Conservation (phyloP, 2,888 invertebrate genomes). For the Chaitophorus viminalis region DNA sequence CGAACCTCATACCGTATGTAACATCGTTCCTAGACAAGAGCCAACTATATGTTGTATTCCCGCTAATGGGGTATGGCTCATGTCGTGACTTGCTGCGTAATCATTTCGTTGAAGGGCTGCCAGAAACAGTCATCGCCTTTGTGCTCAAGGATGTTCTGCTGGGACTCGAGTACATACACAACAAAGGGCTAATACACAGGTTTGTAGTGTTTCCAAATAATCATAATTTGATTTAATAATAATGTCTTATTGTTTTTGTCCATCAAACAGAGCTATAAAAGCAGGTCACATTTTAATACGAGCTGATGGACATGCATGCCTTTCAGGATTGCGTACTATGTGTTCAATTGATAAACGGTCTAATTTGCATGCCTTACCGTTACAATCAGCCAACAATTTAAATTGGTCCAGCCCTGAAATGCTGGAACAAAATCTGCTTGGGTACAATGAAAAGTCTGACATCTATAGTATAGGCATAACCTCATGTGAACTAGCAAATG, state of each 20-base stretch:
- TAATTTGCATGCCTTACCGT: constrained; percentile 79
- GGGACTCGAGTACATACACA: constrained; percentile 86
- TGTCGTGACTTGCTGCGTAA: constrained; percentile 80
- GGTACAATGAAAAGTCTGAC: constrained; percentile 90
- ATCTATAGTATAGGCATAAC: constrained; percentile 91
- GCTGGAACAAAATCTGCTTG: constrained; percentile 86
- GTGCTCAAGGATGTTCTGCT: constrained; percentile 81
- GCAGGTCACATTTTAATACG: constrained; percentile 86
- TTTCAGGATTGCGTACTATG: constrained; percentile 84
- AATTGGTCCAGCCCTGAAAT: constrained; percentile 95
- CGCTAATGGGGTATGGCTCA: constrained; percentile 86
- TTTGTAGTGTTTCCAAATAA: constrained; percentile 67
- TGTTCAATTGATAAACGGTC: constrained; percentile 73
- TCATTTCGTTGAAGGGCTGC: constrained; percentile 81
- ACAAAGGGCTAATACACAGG: constrained; percentile 83
- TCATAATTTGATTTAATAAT: not conserved
- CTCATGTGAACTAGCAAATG: constrained; percentile 89
- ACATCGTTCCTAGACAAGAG: constrained; percentile 82
- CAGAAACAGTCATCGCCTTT: constrained; percentile 82
- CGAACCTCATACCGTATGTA: constrained; percentile 80
- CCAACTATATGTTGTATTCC: constrained; percentile 82
- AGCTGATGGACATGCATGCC: constrained; percentile 76
- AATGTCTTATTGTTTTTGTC: not conserved
- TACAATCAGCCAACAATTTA: constrained; percentile 76
- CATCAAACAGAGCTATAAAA: constrained; percentile 74